These are phyloP conservation scores for Lepidochitona cinerea DNA, from an alignment of 2,888 invertebrate species.

Conservation along the genomic window DNA sequence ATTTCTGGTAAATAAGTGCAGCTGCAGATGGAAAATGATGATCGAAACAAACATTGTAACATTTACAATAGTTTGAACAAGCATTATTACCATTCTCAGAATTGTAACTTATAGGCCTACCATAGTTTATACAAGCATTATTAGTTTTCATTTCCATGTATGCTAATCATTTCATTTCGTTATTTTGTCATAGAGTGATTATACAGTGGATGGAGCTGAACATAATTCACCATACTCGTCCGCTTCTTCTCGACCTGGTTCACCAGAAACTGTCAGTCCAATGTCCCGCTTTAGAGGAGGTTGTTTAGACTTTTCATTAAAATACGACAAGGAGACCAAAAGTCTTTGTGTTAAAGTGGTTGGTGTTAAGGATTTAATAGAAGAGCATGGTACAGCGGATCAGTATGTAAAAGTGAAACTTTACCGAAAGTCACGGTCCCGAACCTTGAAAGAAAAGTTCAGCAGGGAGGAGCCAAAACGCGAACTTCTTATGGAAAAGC, in stretches of 20 bases:
- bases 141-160: too few species aligned
- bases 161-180: too few species aligned
- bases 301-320: slow-evolving; percentile 39
- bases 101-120: too few species aligned
- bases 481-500: slow-evolving; percentile 38
- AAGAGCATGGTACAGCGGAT: slow-evolving; percentile 40
- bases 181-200: not conserved
- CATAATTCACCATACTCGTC: not conserved
- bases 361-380: slow-evolving; percentile 42
- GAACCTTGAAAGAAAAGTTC: not conserved
- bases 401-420: slow-evolving; percentile 55
- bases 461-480: not conserved
- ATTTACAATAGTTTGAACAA: too few species aligned
- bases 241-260: not conserved
- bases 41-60: too few species aligned
- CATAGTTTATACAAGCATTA: too few species aligned
- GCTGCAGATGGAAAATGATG: too few species aligned
- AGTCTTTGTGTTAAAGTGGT: slow-evolving; percentile 43
- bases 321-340: slow-evolving; percentile 39
- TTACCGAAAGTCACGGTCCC: slow-evolving; percentile 38
- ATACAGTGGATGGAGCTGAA: not conserved
- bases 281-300: slow-evolving; percentile 16
- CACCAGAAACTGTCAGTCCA: not conserved
- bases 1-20: too few species aligned
- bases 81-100: too few species aligned